Evolutionary conservation across 2,888 invertebrate species (phyloP), one percentile per base, ranked within the genome.

Genomic region (Megaustenia siamemsis): DNA sequence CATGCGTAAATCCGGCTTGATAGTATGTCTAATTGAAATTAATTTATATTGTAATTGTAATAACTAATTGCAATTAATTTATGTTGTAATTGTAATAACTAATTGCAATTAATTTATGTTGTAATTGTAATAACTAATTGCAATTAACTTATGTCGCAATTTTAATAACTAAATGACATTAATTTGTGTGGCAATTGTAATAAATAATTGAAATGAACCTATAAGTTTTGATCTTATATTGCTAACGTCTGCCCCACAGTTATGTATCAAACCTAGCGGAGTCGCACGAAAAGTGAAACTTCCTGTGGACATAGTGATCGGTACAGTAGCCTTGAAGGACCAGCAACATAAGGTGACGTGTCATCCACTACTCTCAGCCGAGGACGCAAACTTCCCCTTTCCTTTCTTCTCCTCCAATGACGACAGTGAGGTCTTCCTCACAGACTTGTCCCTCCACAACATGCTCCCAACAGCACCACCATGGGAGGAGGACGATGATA

Each of bases 401-500:
- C 91, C 91, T 38, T 87, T 88, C 83, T 90, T 90, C 88, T 90
- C 89, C 77, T 90, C 91, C 86, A 78, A 84, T 49, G 78, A 84
- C 79, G 84, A 84, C 60, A 84, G 84, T 60, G 83, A 86, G 85
- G 87, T 87, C 28, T 86, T 84, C 84, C 89, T 92, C 81, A 90
- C 91, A 2, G 92, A 92, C 86, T 88, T 90, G 84, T 88, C 89
- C 69, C 89, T 88, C 79, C 87, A 87, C 90, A 91, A 82, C 89
- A 91, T 92, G 91, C 86, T 92, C 76, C 92, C 92, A 12, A 91
- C 92, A 79, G 91, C 92, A 0, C 92, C 92, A 38, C 92, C 92
- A 1, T 91, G 91, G 92, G 92, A 92, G 69, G 92, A 92, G 68
- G 91, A 92, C 81, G 92, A 92, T 82, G 92, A 92, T 85, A 92